These are phyloP conservation scores for Parazoanthus atlanticus DNA, from an alignment of 92 coral and sea anemone genomes.

Conservation along the genomic window DNA sequence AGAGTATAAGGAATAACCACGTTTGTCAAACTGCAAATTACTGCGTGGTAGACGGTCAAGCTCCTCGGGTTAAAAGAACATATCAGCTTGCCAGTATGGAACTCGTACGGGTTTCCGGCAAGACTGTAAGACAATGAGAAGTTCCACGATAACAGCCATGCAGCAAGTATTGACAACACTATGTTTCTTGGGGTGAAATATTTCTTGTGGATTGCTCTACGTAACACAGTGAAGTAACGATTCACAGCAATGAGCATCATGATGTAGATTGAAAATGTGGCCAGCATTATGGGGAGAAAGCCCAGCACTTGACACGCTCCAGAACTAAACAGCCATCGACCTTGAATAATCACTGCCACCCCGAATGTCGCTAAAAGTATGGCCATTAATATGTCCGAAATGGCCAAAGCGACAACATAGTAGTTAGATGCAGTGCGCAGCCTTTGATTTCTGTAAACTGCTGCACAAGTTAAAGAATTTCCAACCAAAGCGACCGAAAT, in stretches of 20 bases:
- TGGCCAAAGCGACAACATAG: slow-evolving; percentile 7
- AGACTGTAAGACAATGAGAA: slow-evolving; percentile 3
- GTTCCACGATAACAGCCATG: background rate
- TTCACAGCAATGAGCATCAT: slow-evolving; percentile 7
- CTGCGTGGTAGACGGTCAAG: background rate
- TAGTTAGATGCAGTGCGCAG: background rate
- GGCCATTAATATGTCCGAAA: background rate
- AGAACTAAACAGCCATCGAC: background rate
- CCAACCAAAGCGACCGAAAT: background rate
- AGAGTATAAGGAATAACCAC: background rate
- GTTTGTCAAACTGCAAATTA: background rate
- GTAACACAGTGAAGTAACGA: slow-evolving; percentile 4
- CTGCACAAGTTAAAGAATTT: background rate
- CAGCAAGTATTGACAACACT: background rate
- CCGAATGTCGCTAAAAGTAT: background rate
- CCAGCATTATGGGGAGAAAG: slow-evolving; percentile 3
- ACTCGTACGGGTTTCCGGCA: background rate
- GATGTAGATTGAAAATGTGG: background rate
- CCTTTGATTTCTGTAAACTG: background rate
- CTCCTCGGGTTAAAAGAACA: background rate
- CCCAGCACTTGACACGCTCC: background rate
- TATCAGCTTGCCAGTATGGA: background rate
- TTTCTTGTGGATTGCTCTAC: background rate
- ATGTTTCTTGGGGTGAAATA: slow-evolving; percentile 6
- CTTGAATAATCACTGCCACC: background rate